Percentiles rank a stretch among this genome's conserved stretches.
phyloP scores from a whole-genome alignment of 2,797 vertebrate genomes.

The Lophotriccus pileatus region DNA sequence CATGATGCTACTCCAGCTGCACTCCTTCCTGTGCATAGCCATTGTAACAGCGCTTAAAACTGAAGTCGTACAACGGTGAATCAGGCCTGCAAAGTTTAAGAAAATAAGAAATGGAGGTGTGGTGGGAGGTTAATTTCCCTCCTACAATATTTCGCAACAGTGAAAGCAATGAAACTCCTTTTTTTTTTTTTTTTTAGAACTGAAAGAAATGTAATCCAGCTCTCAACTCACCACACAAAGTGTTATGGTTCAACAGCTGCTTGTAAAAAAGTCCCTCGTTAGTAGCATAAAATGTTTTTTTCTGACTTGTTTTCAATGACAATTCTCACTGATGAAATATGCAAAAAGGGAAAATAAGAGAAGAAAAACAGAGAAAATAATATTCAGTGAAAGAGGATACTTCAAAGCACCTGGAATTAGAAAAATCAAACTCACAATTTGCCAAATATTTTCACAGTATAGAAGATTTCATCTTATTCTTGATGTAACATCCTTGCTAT shows the following conservation, averaged over 20 bases:
- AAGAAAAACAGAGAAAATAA: background rate
- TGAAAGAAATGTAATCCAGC: background rate
- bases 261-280: background rate
- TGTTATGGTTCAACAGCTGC: background rate
- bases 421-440: background rate
- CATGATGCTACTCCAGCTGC: background rate
- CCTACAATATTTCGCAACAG: slow-evolving; percentile 24
- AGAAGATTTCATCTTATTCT: background rate
- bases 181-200: background rate
- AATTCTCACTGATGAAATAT: background rate
- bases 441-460: background rate
- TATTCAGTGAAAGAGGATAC: background rate
- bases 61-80: slow-evolving; percentile 29
- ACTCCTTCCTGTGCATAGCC: background rate
- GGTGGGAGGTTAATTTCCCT: slow-evolving; percentile 52
- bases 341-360: background rate
- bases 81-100: slow-evolving; percentile 24
- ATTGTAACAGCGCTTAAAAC: background rate
- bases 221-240: background rate
- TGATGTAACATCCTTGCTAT: background rate
- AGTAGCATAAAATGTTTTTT: background rate
- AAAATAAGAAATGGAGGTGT: slow-evolving; percentile 30
- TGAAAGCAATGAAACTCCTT: background rate
- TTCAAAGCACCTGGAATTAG: background rate
- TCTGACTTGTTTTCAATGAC: background rate